phyloP scores from a whole-genome alignment of 2,113 vertebrate genomes.

The Alethe castanea region DNA sequence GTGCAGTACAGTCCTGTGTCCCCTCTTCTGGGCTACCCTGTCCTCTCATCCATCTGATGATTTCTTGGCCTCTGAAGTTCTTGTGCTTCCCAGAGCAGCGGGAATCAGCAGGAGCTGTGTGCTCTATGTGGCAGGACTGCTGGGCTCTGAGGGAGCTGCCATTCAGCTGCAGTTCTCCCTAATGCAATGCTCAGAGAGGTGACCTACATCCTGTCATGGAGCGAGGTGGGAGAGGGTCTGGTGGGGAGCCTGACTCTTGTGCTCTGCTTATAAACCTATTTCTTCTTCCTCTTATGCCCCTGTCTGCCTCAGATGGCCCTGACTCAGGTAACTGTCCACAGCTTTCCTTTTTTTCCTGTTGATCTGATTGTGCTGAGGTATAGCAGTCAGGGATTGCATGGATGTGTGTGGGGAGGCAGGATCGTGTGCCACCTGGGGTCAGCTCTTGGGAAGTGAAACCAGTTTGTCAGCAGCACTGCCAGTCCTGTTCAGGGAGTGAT shows the following conservation, averaged over 20 bases:
- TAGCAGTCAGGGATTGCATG: neutral
- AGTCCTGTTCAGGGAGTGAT: neutral
- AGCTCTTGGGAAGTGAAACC: neutral
- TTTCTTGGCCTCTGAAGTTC: neutral
- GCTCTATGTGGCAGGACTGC: neutral
- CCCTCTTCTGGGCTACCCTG: neutral
- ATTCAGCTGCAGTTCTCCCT: neutral
- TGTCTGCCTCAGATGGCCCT: constrained; percentile 74
- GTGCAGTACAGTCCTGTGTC: neutral
- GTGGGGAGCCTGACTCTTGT: neutral
- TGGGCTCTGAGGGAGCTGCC: neutral
- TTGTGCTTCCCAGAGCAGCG: neutral
- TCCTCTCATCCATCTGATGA: neutral
- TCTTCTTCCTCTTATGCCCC: constrained; percentile 62
- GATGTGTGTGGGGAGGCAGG: neutral
- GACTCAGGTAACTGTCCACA: constrained; percentile 76
- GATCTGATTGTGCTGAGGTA: neutral
- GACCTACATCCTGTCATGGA: neutral
- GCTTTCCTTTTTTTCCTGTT: neutral
- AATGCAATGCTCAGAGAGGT: neutral
- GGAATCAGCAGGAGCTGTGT: neutral
- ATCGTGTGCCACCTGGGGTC: neutral
- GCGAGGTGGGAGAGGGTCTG: neutral
- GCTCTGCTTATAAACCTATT: constrained; percentile 44
- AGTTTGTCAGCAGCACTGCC: neutral